phyloP scores from a whole-genome alignment of 1,140 invertebrate genomes.

The Nilaparvata lugens region DNA sequence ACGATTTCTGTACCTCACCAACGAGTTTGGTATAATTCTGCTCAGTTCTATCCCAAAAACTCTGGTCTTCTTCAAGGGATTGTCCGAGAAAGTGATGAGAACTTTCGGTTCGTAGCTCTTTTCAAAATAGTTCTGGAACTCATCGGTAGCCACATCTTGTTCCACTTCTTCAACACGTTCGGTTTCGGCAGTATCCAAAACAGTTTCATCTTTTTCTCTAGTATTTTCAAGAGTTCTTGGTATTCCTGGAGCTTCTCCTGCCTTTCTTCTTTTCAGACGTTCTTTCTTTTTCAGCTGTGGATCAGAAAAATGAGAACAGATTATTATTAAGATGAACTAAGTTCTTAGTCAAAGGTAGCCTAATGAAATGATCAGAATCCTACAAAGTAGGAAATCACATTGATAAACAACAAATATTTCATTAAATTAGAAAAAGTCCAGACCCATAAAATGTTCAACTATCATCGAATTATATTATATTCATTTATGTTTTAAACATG shows the following conservation, averaged over 20 bases:
- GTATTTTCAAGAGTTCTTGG: conserved; percentile 91
- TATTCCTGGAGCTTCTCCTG: conserved; percentile 57
- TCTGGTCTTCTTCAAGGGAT: conserved; percentile 82
- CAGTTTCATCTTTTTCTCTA: conserved; percentile 86
- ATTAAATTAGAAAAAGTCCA: too few species aligned
- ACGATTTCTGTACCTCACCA: conserved; percentile 64
- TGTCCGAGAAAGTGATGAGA: conserved; percentile 87
- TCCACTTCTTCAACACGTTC: conserved; percentile 38
- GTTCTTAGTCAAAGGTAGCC: too few species aligned
- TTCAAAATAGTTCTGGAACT: conserved; percentile 79
- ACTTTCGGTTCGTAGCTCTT: conserved; percentile 86
- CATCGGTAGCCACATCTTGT: conserved; percentile 72
- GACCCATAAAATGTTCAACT: too few species aligned
- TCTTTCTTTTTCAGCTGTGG: conserved; percentile 22
- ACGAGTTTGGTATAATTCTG: conserved; percentile 85
- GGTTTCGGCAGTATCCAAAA: conserved; percentile 72
- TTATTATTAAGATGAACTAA: not conserved
- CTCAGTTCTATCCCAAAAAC: conserved; percentile 87
- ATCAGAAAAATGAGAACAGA: not conserved
- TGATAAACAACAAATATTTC: too few species aligned
- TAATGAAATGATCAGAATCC: too few species aligned
- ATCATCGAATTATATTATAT: too few species aligned
- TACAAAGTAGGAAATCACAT: too few species aligned
- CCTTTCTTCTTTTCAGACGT: conserved; percentile 44
- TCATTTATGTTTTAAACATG: too few species aligned